These are phyloP conservation scores for Fregetta grallaria DNA, from an alignment of 2,113 vertebrate genomes.

Conservation along the genomic window DNA sequence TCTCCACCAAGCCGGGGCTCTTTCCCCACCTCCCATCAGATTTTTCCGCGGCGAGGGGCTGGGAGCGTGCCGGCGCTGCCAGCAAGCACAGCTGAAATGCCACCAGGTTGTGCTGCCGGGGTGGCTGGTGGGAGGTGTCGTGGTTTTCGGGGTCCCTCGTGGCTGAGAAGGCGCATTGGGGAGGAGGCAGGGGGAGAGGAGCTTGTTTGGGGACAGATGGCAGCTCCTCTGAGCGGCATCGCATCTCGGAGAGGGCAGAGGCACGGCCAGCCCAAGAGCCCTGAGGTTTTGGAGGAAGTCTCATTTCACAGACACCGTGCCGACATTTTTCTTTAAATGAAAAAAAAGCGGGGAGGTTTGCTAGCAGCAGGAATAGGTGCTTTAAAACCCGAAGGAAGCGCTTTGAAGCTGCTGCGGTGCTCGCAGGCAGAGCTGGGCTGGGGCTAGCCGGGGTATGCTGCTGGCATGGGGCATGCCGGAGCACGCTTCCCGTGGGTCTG, in stretches of 20 bases:
- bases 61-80: not conserved
- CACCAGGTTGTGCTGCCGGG: accelerated
- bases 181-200: not conserved
- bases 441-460: not conserved
- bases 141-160: not conserved
- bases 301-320: accelerated
- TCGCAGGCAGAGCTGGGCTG: not conserved
- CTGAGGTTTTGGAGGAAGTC: not conserved
- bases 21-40: not conserved
- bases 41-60: accelerated
- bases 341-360: not conserved
- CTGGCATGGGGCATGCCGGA: accelerated
- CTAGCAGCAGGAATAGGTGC: not conserved
- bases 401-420: not conserved
- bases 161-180: accelerated
- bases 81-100: accelerated
- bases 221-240: not conserved
- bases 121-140: not conserved
- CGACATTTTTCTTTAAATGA: accelerated
- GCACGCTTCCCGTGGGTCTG: accelerated
- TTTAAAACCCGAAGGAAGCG: accelerated
- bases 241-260: accelerated
- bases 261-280: accelerated
- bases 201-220: not conserved
- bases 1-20: not conserved